A percentile compares a stretch with the other conserved stretches of the same genome.
These are phyloP conservation scores for Drepanosiphum platanoidis DNA, from an alignment of 2,888 invertebrate species.

Conservation along the genomic window DNA sequence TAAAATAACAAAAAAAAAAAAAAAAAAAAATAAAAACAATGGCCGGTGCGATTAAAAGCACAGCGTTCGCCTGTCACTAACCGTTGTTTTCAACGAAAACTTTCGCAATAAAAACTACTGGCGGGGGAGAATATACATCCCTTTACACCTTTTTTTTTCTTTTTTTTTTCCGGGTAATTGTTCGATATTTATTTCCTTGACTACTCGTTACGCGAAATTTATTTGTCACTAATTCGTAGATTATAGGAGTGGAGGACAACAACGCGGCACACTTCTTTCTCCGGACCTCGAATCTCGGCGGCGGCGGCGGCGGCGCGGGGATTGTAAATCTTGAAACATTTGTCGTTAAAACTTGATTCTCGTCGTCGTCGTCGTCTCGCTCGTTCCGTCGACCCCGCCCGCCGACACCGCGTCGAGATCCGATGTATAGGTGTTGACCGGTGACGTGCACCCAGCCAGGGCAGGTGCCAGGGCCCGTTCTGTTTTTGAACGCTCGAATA, in stretches of 20 bases:
- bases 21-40: constrained; percentile 38
- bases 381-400: no score
- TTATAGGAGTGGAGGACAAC: neutral
- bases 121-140: constrained; percentile 19
- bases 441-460: no score
- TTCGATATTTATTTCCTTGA: constrained; percentile 54
- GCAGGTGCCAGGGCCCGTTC: no score
- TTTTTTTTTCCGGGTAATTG: constrained; percentile 43
- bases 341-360: constrained; percentile 13
- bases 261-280: neutral
- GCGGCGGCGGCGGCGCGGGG: no score
- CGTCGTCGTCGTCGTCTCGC: no score
- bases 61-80: constrained; percentile 56
- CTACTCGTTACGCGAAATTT: constrained; percentile 34
- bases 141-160: constrained; percentile 51
- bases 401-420: no score
- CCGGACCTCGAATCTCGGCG: no score
- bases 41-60: constrained; percentile 50
- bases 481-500: no score
- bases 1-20: constrained; percentile 19
- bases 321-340: constrained; percentile 1
- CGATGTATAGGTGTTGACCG: no score
- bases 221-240: constrained; percentile 32
- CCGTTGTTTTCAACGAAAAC: constrained; percentile 60
- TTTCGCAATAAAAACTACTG: constrained; percentile 54